Conservation (phyloP, 2,113 vertebrate species). For the Peromyscus polionotus region DNA sequence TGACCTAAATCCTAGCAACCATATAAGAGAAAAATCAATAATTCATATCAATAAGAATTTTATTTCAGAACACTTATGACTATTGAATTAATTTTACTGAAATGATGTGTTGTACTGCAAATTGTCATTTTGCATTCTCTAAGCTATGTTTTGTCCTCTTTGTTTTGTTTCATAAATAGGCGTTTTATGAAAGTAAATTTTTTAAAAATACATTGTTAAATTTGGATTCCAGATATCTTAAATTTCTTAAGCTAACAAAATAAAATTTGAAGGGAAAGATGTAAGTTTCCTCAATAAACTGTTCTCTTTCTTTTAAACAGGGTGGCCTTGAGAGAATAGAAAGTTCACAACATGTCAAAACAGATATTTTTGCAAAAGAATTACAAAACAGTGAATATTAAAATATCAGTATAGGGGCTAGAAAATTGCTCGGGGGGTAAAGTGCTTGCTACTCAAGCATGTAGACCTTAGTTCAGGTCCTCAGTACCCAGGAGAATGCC, state of each 20-base stretch:
- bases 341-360: background rate
- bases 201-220: conserved; percentile 2
- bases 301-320: background rate
- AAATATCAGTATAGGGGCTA: background rate
- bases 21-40: background rate
- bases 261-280: conserved; percentile 3
- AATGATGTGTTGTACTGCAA: background rate
- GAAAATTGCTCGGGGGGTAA: background rate
- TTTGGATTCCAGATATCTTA: background rate
- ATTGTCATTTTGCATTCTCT: background rate
- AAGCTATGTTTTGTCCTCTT: background rate
- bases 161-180: conserved; percentile 19
- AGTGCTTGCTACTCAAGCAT: background rate
- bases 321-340: background rate
- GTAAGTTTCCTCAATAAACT: background rate
- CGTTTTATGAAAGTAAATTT: background rate
- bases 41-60: background rate
- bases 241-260: background rate
- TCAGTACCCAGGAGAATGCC: background rate
- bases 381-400: background rate
- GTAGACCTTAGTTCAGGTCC: no score
- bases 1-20: background rate
- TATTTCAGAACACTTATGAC: background rate
- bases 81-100: conserved; percentile 12
- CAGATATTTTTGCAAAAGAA: background rate